phyloP scores from a whole-genome alignment of 2,797 vertebrate genomes.

The Clarias pachynema region DNA sequence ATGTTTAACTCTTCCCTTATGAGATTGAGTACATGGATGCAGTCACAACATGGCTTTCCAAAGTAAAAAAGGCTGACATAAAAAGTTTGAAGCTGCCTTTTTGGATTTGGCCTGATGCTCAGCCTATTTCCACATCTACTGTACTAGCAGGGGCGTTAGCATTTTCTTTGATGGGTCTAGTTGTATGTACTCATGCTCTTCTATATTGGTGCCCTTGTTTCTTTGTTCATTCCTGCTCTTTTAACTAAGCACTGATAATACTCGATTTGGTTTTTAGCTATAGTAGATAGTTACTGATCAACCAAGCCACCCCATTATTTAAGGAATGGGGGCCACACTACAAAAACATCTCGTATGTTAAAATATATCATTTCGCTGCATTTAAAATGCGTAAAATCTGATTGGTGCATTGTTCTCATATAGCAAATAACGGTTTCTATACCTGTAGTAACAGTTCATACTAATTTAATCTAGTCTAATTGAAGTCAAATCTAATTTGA shows the following conservation, averaged over 20 bases:
- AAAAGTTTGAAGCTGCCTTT: not conserved
- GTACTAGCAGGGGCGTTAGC: not conserved
- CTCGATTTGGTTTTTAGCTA: not conserved
- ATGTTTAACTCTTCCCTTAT: slow-evolving; percentile 57
- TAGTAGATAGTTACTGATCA: not conserved
- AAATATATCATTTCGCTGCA: too few species aligned
- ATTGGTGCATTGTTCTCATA: not conserved
- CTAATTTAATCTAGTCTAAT: too few species aligned
- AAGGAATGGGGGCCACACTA: not conserved
- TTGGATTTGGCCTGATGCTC: not conserved
- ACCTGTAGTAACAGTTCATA: not conserved
- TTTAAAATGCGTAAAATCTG: not conserved
- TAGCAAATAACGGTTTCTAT: not conserved
- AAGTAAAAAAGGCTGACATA: slow-evolving; percentile 59
- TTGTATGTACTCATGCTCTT: not conserved
- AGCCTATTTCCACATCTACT: not conserved
- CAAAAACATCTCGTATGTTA: not conserved
- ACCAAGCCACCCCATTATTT: not conserved
- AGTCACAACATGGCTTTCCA: slow-evolving; percentile 67
- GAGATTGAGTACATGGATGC: slow-evolving; percentile 66
- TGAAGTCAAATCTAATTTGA: not conserved
- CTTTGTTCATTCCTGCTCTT: not conserved
- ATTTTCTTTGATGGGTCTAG: not conserved
- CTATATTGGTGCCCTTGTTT: not conserved
- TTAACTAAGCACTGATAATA: not conserved